Percentiles rank a stretch among this genome's conserved stretches.
Evolutionary conservation across 2,888 invertebrate genomes (phyloP).

Genomic region (Druceiella hillmani): DNA sequence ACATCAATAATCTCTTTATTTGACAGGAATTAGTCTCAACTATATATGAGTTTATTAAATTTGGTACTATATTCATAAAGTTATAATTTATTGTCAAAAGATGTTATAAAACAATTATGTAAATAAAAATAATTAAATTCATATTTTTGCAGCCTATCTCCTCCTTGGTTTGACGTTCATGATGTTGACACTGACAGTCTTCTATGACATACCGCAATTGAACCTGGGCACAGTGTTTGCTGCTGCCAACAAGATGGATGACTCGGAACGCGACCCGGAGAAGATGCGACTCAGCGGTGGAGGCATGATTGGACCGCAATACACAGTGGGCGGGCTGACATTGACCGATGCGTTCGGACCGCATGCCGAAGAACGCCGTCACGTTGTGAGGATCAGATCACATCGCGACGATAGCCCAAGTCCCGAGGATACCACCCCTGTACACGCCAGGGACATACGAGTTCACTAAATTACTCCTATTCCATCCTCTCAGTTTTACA

Average conservation of each 20-base stretch:
- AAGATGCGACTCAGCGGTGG: constrained; percentile 59
- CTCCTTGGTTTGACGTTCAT: constrained; percentile 74
- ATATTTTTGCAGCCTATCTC: constrained; percentile 63
- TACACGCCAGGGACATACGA: constrained; percentile 52
- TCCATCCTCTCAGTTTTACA: constrained; percentile 3
- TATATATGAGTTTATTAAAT: no score
- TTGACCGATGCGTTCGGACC: no score
- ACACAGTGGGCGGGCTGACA: constrained; percentile 36
- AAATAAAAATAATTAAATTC: no score
- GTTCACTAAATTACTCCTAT: constrained; percentile 38
- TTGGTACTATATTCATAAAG: no score
- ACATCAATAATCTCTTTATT: no score
- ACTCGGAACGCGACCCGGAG: constrained; percentile 53
- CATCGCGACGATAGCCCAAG: constrained; percentile 64
- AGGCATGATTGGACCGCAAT: constrained; percentile 27
- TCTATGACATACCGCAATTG: constrained; percentile 86
- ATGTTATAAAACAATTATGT: no score
- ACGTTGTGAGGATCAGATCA: constrained; percentile 60
- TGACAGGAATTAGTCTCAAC: no score
- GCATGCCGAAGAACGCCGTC: constrained; percentile 50
- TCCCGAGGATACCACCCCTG: constrained; percentile 62
- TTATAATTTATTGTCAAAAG: no score
- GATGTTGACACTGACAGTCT: constrained; percentile 78
- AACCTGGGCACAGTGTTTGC: constrained; percentile 78
- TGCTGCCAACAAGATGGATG: constrained; percentile 49